Conservation (phyloP, 2,113 vertebrate species). For the Parotia lawesii region DNA sequence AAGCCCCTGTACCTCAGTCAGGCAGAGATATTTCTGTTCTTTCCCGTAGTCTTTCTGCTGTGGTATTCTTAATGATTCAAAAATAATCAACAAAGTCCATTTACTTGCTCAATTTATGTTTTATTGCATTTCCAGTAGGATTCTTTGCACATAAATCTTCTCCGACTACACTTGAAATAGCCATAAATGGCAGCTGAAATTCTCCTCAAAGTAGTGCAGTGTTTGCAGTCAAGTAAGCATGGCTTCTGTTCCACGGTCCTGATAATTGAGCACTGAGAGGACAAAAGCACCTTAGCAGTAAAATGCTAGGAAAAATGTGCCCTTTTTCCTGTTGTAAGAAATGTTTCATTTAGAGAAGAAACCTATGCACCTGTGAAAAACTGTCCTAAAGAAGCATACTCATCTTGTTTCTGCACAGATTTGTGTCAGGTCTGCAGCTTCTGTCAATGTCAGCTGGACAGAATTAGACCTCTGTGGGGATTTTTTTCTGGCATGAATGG, state of each 20-base stretch:
- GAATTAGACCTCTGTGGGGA: not conserved
- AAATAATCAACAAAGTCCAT: not conserved
- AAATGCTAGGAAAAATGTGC: not conserved
- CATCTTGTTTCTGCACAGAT: not conserved
- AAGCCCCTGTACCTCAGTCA: not conserved
- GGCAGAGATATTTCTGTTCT: not conserved
- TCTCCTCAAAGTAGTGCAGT: not conserved
- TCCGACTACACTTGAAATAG: not conserved
- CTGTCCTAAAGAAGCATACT: not conserved
- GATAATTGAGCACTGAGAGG: not conserved
- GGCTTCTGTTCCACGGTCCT: not conserved
- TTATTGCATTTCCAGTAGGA: conserved; percentile 20
- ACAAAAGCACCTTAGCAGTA: not conserved
- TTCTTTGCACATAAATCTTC: not conserved
- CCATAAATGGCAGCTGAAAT: conserved; percentile 16
- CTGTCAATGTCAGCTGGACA: not conserved
- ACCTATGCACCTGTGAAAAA: not conserved
- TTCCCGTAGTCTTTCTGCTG: not conserved
- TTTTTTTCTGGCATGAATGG: not conserved
- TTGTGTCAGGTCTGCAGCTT: not conserved
- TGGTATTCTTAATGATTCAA: not conserved
- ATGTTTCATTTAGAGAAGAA: not conserved
- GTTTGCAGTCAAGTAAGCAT: not conserved
- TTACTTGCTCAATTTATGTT: not conserved
- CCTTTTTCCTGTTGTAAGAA: not conserved